Evolutionary conservation across 2,113 vertebrate genomes (phyloP).

Genomic region (Ariopsis seemanni): DNA sequence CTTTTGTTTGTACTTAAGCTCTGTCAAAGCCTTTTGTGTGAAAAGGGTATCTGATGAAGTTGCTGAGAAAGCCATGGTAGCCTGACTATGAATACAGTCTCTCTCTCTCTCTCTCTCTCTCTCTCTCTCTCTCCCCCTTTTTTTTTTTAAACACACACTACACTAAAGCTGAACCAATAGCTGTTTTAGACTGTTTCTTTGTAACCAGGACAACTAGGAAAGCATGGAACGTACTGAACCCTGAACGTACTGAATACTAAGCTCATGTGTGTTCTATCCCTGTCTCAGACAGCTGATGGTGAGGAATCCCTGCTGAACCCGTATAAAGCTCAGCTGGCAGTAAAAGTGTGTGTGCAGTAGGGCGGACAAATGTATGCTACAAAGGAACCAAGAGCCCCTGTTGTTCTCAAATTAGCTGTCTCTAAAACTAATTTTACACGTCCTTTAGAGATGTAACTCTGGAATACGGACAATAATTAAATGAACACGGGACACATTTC

Average conservation of each 20-base stretch:
- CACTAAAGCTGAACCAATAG: neutral
- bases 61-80: constrained; percentile 3
- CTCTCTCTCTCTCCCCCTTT: neutral
- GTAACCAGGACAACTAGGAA: constrained; percentile 42
- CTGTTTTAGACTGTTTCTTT: constrained; percentile 34
- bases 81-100: constrained; percentile 14
- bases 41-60: constrained; percentile 28
- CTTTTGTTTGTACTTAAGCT: neutral
- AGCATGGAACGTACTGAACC: constrained; percentile 6
- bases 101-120: neutral
- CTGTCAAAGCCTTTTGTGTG: constrained; percentile 5
- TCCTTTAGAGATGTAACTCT: neutral
- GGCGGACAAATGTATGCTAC: constrained; percentile 3
- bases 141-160: neutral
- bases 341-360: neutral
- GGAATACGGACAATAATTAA: neutral
- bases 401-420: neutral
- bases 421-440: neutral
- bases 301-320: constrained; percentile 11
- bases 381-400: neutral
- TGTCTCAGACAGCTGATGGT: constrained; percentile 13
- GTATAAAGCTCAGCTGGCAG: neutral
- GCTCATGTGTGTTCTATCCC: neutral
- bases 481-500: neutral
- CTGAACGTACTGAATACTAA: constrained; percentile 8